Conservation (phyloP, 1,140 invertebrate species). For the Zaprionus ghesquierei region DNA sequence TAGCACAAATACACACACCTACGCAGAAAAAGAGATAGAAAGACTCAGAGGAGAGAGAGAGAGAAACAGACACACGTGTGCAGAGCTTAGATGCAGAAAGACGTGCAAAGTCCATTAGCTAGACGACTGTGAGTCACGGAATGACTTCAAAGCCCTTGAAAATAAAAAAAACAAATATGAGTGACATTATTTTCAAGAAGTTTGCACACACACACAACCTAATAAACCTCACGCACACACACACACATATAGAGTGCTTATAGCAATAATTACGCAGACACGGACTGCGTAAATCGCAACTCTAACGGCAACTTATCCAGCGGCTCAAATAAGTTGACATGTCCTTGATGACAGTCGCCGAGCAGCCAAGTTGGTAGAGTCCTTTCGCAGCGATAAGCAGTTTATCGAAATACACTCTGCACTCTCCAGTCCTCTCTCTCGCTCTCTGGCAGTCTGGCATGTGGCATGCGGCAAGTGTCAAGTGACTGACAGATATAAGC, state of each 20-base stretch:
- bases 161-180: conserved; percentile 20
- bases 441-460: conserved; percentile 4
- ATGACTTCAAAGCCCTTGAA: conserved; percentile 19
- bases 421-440: not conserved
- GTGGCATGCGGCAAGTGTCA: conserved; percentile 23
- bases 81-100: not conserved
- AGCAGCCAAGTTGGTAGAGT: not conserved
- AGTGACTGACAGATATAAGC: conserved; percentile 38
- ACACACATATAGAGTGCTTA: not conserved
- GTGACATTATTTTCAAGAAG: not conserved
- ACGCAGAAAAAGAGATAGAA: not conserved
- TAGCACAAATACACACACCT: conserved; percentile 2
- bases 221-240: not conserved
- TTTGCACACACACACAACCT: not conserved
- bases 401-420: conserved; percentile 19
- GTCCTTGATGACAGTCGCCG: conserved; percentile 10
- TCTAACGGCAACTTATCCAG: not conserved
- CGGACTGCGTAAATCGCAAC: not conserved
- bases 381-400: conserved; percentile 29
- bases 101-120: not conserved
- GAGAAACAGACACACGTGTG: not conserved
- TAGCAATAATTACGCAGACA: not conserved
- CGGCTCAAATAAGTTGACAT: conserved; percentile 11
- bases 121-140: conserved; percentile 10
- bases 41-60: not conserved